These are phyloP conservation scores for Amblyornis subalaris DNA, from an alignment of 2,113 vertebrate genomes.

Conservation along the genomic window DNA sequence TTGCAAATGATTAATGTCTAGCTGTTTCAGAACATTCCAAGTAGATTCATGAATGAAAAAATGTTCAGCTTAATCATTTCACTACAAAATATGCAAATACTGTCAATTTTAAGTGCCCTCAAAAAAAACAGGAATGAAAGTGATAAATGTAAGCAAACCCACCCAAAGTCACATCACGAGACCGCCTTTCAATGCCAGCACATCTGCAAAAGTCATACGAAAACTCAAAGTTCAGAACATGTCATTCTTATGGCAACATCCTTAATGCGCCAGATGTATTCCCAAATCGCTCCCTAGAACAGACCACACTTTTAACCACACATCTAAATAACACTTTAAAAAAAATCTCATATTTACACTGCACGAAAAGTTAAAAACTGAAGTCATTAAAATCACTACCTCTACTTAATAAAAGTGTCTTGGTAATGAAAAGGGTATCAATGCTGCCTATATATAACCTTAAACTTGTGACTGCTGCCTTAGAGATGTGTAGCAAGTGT, in stretches of 20 bases:
- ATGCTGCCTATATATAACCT: background rate
- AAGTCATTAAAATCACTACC: background rate
- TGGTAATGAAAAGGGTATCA: background rate
- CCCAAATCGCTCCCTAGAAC: conserved; percentile 17
- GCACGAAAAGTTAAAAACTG: background rate
- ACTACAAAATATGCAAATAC: conserved; percentile 40
- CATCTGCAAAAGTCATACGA: conserved; percentile 56
- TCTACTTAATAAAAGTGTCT: background rate
- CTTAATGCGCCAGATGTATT: conserved; percentile 32
- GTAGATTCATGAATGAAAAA: background rate
- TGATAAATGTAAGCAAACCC: conserved; percentile 53
- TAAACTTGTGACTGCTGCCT: background rate
- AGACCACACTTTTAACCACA: background rate
- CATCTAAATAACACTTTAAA: background rate
- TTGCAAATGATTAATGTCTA: background rate
- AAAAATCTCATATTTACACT: background rate
- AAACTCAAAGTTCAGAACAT: conserved; percentile 57
- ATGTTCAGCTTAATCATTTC: background rate
- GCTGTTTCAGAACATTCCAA: background rate
- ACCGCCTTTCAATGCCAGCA: conserved; percentile 24
- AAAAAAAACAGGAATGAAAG: background rate
- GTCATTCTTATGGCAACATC: conserved; percentile 48
- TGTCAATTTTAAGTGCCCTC: conserved; percentile 11
- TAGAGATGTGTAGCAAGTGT: background rate
- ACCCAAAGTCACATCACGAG: conserved; percentile 39